A percentile compares a stretch with the other conserved stretches of the same genome.
Conservation (phyloP, 2,888 invertebrate species). For the Nephrotoma appendiculata region DNA sequence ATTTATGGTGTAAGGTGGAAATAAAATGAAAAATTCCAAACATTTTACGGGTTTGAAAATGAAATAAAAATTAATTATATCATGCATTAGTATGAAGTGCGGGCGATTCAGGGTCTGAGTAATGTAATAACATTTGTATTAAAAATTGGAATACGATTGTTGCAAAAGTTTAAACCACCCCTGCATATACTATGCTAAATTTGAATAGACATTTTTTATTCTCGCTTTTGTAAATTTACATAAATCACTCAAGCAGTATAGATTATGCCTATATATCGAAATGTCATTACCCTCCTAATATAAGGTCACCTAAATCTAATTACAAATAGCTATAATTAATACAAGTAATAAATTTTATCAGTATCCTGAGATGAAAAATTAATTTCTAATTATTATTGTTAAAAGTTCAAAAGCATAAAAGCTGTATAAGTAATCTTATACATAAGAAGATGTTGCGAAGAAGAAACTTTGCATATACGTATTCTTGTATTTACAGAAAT, state of each 20-base stretch:
- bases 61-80: background rate
- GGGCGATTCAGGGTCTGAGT: too few species aligned
- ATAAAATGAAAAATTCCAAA: background rate
- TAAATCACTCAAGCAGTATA: too few species aligned
- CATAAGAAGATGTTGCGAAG: background rate
- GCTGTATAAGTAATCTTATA: background rate
- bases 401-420: background rate
- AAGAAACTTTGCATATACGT: background rate
- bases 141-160: too few species aligned
- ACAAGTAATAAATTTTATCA: background rate
- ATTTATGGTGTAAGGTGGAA: background rate
- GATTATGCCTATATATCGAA: background rate
- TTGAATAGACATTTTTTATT: too few species aligned
- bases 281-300: background rate
- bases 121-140: too few species aligned
- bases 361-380: background rate
- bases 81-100: too few species aligned
- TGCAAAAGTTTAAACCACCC: too few species aligned
- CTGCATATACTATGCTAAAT: too few species aligned
- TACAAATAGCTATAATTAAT: background rate
- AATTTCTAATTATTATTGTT: background rate
- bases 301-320: background rate
- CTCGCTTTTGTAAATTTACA: too few species aligned
- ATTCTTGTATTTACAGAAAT: background rate
- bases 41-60: background rate